Percentiles rank a stretch among this genome's conserved stretches.
phyloP scores from a whole-genome alignment of 2,797 vertebrate genomes.

The Acestrorhynchus altus region DNA sequence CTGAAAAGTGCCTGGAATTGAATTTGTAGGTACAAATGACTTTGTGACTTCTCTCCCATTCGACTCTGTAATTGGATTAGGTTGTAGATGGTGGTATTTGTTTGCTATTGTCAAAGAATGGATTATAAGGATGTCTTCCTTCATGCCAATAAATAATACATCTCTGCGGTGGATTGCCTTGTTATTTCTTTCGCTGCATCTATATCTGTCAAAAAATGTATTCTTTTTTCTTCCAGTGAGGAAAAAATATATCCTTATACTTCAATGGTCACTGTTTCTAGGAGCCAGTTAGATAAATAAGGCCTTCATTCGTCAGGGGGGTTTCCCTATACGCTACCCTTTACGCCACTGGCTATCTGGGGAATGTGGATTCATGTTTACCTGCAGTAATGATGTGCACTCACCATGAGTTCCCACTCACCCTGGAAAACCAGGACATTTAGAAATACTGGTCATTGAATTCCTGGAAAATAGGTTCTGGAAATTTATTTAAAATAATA shows the following conservation, averaged over 20 bases:
- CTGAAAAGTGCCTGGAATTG: constrained; percentile 63
- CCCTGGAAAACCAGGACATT: too few species aligned
- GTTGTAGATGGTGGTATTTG: constrained; percentile 59
- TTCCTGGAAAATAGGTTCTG: too few species aligned
- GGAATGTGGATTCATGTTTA: neutral
- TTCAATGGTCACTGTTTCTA: constrained; percentile 35
- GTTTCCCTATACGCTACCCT: neutral
- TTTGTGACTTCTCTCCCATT: constrained; percentile 57
- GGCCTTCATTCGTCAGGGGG: neutral
- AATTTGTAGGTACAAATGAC: constrained; percentile 67
- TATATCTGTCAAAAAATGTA: constrained; percentile 47
- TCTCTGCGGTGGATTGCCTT: constrained; percentile 46
- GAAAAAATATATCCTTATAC: constrained; percentile 32
- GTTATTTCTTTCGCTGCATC: constrained; percentile 55
- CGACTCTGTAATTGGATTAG: constrained; percentile 71
- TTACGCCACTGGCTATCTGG: neutral
- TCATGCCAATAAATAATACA: constrained; percentile 48
- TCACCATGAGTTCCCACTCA: too few species aligned
- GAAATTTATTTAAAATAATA: too few species aligned
- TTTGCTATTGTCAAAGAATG: constrained; percentile 62
- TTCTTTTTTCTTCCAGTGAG: constrained; percentile 30
- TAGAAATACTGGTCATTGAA: too few species aligned
- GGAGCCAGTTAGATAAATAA: neutral
- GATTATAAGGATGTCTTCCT: constrained; percentile 55
- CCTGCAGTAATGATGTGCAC: neutral